Evolutionary conservation across 2,888 invertebrate species (phyloP).

Genomic region (Drosophila paranaensis): DNA sequence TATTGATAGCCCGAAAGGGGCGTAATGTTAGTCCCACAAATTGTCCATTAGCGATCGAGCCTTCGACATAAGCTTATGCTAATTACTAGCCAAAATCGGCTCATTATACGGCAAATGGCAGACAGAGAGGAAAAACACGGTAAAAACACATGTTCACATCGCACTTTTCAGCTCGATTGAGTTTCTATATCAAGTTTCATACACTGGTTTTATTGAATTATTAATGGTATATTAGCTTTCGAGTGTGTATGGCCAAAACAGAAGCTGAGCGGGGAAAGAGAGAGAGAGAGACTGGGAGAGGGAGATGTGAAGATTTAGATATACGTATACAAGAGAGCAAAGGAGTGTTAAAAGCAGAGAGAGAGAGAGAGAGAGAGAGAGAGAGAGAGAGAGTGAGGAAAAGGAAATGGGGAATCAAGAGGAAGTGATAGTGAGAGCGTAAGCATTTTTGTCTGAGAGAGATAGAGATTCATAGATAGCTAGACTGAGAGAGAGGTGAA

Average conservation of each 20-base stretch:
- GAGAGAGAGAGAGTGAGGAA: neutral
- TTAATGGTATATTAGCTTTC: conserved; percentile 6
- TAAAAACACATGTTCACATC: conserved; percentile 70
- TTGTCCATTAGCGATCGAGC: conserved; percentile 49
- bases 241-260: neutral
- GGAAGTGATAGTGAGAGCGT: too few relatives aligned
- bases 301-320: neutral
- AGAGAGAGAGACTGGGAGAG: neutral
- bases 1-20: too few relatives aligned
- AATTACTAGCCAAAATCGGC: conserved; percentile 38
- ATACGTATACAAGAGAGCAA: too few relatives aligned
- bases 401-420: too few relatives aligned
- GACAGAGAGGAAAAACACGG: conserved; percentile 52
- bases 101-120: conserved; percentile 20
- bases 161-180: conserved; percentile 64
- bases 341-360: too few relatives aligned
- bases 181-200: conserved; percentile 9
- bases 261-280: neutral
- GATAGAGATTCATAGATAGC: too few relatives aligned
- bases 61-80: conserved; percentile 45
- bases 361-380: neutral
- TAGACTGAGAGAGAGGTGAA: too few relatives aligned
- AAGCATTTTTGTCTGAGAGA: too few relatives aligned
- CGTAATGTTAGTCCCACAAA: conserved; percentile 32
- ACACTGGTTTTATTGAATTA: neutral